These are phyloP conservation scores for Daboia siamensis DNA, from an alignment of 2,113 vertebrate genomes.

Conservation along the genomic window DNA sequence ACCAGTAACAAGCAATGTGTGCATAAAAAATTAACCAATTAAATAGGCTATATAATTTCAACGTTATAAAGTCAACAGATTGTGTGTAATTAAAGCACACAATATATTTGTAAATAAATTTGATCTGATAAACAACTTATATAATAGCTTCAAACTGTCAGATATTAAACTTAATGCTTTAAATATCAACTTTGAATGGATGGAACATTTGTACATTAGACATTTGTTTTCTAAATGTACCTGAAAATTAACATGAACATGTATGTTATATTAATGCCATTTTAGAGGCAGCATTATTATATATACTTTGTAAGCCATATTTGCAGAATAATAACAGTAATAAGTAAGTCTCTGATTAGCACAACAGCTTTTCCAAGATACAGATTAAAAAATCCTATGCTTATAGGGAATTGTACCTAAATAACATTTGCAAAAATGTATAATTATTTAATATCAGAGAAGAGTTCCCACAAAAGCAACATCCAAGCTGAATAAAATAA, in stretches of 20 bases:
- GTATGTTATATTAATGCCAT: not conserved
- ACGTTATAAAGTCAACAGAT: not conserved
- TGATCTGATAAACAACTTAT: not conserved
- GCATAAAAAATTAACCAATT: not conserved
- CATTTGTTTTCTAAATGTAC: not conserved
- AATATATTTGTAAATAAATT: not conserved
- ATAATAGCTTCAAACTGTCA: not conserved
- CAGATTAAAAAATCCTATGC: not conserved
- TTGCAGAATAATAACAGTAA: not conserved
- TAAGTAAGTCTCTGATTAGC: not conserved
- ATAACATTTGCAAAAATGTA: not conserved
- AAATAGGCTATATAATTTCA: not conserved
- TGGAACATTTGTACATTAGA: not conserved
- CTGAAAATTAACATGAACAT: not conserved
- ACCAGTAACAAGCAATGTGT: not conserved
- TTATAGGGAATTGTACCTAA: not conserved
- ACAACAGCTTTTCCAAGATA: not conserved
- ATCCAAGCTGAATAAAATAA: not conserved
- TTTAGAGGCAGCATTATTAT: not conserved
- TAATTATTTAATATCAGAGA: not conserved
- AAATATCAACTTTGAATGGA: not conserved
- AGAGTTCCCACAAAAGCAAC: not conserved
- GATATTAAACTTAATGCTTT: not conserved
- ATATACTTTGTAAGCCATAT: not conserved
- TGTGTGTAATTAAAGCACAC: not conserved